Percentiles rank a stretch among this genome's conserved stretches.
Evolutionary conservation across 2,113 vertebrate species (phyloP).

Genomic region (Tupaia chinensis): DNA sequence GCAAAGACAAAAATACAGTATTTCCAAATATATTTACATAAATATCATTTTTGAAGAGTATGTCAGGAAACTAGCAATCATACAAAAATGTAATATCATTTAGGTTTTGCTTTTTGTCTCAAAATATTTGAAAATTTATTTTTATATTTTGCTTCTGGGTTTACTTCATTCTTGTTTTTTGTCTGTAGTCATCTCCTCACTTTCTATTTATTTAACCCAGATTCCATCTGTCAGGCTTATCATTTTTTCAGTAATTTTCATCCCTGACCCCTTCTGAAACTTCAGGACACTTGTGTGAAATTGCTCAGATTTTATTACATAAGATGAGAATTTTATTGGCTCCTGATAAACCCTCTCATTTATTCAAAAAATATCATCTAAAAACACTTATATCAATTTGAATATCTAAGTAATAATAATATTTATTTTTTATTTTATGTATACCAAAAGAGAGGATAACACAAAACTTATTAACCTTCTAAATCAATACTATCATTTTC

Average conservation of each 20-base stretch:
- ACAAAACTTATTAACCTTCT: constrained; percentile 11
- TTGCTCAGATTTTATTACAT: background rate
- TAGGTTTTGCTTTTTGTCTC: background rate
- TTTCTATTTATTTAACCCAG: background rate
- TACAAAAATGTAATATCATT: background rate
- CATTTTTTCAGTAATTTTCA: background rate
- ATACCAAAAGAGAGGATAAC: background rate
- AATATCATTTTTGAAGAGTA: background rate
- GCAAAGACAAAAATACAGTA: background rate
- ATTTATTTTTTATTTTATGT: background rate
- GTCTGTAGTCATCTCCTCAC: background rate
- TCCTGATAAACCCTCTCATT: background rate
- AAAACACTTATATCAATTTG: background rate
- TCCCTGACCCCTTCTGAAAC: background rate
- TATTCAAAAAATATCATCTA: background rate
- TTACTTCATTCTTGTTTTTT: background rate
- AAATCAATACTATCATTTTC: background rate
- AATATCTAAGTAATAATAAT: background rate
- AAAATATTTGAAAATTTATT: background rate
- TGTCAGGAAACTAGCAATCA: background rate
- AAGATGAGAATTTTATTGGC: background rate
- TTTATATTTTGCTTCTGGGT: background rate
- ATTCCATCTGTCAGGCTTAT: background rate
- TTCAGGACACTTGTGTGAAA: background rate
- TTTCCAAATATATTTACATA: background rate